Conservation (phyloP, 1,140 invertebrate genomes). For the Pseudachorutes palmiensis region DNA sequence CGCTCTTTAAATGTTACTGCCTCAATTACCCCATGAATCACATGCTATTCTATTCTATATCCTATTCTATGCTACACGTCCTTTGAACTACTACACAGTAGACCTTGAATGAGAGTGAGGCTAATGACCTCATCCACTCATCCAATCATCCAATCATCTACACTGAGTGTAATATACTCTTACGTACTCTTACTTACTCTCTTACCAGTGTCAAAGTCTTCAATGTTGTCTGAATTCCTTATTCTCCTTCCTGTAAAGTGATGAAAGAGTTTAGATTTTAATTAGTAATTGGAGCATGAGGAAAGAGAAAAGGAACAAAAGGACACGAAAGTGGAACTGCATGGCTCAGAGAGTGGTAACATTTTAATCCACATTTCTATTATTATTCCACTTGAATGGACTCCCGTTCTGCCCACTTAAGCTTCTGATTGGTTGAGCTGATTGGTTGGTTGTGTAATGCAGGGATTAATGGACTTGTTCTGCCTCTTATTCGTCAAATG, state of each 20-base stretch:
- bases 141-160: neutral
- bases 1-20: neutral
- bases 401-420: neutral
- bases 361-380: neutral
- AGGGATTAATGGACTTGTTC: too few relatives aligned
- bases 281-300: neutral
- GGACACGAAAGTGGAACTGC: neutral
- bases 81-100: neutral
- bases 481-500: too few relatives aligned
- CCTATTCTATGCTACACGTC: too few relatives aligned
- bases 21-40: too few relatives aligned
- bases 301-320: neutral
- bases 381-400: neutral
- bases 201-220: conserved; percentile 38
- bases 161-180: too few relatives aligned
- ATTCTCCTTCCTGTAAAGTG: conserved; percentile 31
- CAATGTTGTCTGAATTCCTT: conserved; percentile 29
- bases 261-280: conserved; percentile 11
- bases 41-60: too few relatives aligned
- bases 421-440: neutral
- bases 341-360: neutral
- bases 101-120: too few relatives aligned
- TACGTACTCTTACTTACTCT: too few relatives aligned
- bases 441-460: too few relatives aligned
- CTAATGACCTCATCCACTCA: neutral